Evolutionary conservation across 2,797 vertebrate genomes (phyloP).

Genomic region (Atherinosoma microstoma): DNA sequence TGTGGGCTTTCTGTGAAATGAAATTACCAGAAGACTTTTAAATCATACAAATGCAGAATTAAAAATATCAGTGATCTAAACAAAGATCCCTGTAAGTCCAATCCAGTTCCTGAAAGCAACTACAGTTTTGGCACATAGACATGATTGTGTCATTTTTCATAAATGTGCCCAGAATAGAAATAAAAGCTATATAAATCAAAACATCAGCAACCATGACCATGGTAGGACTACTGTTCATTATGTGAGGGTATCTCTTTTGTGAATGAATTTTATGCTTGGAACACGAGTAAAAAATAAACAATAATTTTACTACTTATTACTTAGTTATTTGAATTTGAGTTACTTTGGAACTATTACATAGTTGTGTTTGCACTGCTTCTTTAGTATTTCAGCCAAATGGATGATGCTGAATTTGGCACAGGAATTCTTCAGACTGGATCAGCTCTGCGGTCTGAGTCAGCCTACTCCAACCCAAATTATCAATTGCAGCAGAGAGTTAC

Average conservation of each 20-base stretch:
- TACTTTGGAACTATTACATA: too few species aligned
- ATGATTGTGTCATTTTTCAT: not conserved
- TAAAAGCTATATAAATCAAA: not conserved
- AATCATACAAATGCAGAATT: not conserved
- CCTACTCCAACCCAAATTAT: too few species aligned
- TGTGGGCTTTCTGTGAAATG: not conserved
- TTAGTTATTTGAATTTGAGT: too few species aligned
- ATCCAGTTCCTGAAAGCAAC: not conserved
- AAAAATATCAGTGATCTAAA: too few species aligned
- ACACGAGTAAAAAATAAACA: not conserved
- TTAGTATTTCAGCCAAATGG: not conserved
- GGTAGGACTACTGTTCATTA: not conserved
- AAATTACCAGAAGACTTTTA: not conserved
- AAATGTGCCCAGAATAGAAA: not conserved
- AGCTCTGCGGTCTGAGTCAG: too few species aligned
- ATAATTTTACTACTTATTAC: too few species aligned
- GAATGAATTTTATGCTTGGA: not conserved
- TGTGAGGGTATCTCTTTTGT: not conserved
- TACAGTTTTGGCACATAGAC: not conserved
- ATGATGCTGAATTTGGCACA: not conserved
- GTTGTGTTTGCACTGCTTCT: not conserved
- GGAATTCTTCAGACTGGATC: not conserved
- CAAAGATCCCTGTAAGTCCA: not conserved
- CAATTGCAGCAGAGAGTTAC: too few species aligned
- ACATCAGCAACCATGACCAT: not conserved